phyloP scores from a whole-genome alignment of 2,113 vertebrate genomes.

The Prunella fulvescens region DNA sequence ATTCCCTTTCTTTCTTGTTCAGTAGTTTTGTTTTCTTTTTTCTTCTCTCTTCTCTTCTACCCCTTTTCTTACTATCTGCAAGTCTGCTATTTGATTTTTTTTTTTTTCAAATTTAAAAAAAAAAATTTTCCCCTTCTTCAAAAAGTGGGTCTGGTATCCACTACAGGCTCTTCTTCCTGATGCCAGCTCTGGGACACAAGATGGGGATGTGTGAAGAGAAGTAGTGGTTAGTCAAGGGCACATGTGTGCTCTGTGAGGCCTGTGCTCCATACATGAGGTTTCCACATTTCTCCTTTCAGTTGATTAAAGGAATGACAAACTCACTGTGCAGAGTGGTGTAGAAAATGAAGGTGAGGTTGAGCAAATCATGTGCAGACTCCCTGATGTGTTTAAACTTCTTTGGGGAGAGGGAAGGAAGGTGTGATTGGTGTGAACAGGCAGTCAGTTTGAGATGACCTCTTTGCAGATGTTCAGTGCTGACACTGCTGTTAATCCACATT shows the following conservation, averaged over 20 bases:
- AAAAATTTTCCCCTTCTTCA: neutral
- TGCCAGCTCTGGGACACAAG: neutral
- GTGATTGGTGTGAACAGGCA: neutral
- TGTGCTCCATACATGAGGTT: neutral
- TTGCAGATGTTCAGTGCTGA: neutral
- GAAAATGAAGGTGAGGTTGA: neutral
- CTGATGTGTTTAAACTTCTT: neutral
- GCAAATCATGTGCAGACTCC: neutral
- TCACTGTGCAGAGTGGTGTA: neutral
- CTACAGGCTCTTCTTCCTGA: neutral
- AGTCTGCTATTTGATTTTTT: neutral
- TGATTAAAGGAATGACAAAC: neutral
- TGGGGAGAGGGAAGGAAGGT: neutral
- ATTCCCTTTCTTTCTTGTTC: neutral
- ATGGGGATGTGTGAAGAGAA: neutral
- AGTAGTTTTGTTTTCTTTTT: no score
- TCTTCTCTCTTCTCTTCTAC: neutral
- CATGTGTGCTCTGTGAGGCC: neutral
- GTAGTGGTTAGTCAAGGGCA: neutral
- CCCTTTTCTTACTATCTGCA: neutral
- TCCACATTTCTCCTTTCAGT: neutral
- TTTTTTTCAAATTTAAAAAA: no score
- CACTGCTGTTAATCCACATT: neutral
- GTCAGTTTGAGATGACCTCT: neutral
- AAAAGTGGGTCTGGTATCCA: neutral